phyloP scores from a whole-genome alignment of 2,797 vertebrate species.

The Antrozous pallidus region DNA sequence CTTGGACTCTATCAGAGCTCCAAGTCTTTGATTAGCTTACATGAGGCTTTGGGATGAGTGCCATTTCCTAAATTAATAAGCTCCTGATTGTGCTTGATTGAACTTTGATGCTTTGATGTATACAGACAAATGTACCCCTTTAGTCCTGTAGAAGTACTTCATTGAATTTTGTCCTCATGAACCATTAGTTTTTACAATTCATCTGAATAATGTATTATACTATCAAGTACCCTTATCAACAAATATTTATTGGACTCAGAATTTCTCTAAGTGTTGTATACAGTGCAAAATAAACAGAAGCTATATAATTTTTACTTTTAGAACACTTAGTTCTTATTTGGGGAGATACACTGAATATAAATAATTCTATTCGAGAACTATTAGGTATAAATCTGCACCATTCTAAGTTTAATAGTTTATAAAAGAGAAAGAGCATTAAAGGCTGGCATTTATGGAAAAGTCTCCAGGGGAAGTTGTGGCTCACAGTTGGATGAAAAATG shows the following conservation, averaged over 20 bases:
- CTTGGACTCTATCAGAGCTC: neutral
- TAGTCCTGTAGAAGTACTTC: neutral
- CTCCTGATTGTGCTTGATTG: neutral
- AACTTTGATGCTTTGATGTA: neutral
- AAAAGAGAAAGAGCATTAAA: neutral
- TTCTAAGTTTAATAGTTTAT: slow-evolving; percentile 7
- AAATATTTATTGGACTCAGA: neutral
- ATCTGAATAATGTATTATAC: slow-evolving; percentile 4
- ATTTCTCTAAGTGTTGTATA: slow-evolving; percentile 14
- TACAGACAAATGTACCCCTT: neutral
- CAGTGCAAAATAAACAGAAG: neutral
- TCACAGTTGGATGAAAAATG: neutral
- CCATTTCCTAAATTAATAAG: neutral
- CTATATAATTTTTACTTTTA: neutral
- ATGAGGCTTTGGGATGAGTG: neutral
- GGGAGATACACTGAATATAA: slow-evolving; percentile 1
- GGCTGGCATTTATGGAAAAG: neutral
- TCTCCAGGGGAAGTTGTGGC: neutral
- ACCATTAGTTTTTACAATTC: neutral
- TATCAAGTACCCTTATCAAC: neutral
- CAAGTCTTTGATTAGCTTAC: neutral
- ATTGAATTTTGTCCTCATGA: slow-evolving; percentile 28
- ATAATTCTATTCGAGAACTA: slow-evolving; percentile 28
- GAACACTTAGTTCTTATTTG: neutral
- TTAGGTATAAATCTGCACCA: neutral